phyloP scores from a whole-genome alignment of 2,797 vertebrate species.

The Kryptopterus vitreolus region DNA sequence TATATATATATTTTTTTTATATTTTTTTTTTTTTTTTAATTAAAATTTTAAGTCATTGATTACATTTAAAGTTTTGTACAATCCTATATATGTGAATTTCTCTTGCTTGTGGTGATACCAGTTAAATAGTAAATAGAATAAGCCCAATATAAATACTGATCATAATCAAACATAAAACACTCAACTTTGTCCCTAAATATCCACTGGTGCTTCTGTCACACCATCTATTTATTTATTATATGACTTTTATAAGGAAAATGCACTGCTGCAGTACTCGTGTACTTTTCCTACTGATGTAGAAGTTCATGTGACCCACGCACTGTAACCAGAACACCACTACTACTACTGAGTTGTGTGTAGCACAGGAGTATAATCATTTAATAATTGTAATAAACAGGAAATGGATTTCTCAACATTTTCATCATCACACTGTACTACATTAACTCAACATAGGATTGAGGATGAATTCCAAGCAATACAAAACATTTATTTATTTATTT shows the following conservation, averaged over 20 bases:
- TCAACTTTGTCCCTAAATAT: no score
- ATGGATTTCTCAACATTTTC: not conserved
- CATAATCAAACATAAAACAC: not conserved
- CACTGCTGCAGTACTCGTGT: not conserved
- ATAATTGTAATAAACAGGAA: not conserved
- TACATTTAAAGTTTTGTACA: not conserved
- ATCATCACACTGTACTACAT: not conserved
- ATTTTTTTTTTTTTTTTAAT: not conserved
- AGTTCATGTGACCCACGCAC: not conserved
- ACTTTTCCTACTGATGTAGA: not conserved
- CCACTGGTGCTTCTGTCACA: not conserved
- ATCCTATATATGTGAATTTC: no score
- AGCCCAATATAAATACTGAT: not conserved
- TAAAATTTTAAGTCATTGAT: not conserved
- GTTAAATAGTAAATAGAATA: not conserved
- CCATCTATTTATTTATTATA: not conserved
- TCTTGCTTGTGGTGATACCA: not conserved
- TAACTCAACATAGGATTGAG: not conserved
- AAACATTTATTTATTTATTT: no score
- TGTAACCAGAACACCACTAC: not conserved
- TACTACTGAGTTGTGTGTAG: not conserved
- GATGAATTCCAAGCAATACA: not conserved
- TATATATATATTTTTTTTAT: no score
- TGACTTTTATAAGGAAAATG: not conserved
- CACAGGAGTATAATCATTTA: not conserved